Base-by-base conservation (phyloP, 2,113 vertebrate species). In the Pleuronectes platessa region DNA sequence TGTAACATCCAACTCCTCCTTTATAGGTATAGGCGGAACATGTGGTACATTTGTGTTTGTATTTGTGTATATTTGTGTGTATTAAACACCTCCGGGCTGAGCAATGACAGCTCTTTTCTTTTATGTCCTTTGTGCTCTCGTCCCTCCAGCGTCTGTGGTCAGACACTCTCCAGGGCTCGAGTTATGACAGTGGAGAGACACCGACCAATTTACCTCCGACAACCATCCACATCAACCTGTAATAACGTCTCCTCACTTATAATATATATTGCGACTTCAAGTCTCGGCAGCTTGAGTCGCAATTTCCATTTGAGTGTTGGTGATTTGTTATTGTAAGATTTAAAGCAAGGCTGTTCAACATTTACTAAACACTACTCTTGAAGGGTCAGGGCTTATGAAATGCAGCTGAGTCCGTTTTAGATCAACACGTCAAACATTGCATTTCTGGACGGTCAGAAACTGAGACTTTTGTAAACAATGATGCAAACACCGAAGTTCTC, bases 191-290 rank as follows among this genome's bases (percentile, higher is more conserved):
- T 11, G 55, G 61, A 76, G 75, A 83, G 78, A 81, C 68, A 88
- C 61, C 45, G 61, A 79, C 72, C 82, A 86, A 84, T 83, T 90
- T 71, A 49, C 68, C 68, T 85, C 61, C 71, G 71, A 88, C 82
- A 86, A 73, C 59, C 54, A 61, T 72, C 75, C 55, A 56, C 77
- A 83, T 74, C 82, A 83, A 42, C 58, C 53, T 37, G 37, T 15
- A 56, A 63, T 78, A 58, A 78, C 65, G 37, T 74, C 55, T 79
- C 61, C 23, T 24, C 31, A 62, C n/a, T 17, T 6, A 20, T 27
- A 31, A 18, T 2, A 7, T 49, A 12, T 21, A 62, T 21, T 40
- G 61, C 13, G 5, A 18, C 20, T 35, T 61, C 20, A 49, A 31
- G 5, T 61, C 51, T 55, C 21, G 10, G 17, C 2, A 26, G 61